phyloP scores from a whole-genome alignment of 2,888 invertebrate species.

The Tromatobia lineatoria region DNA sequence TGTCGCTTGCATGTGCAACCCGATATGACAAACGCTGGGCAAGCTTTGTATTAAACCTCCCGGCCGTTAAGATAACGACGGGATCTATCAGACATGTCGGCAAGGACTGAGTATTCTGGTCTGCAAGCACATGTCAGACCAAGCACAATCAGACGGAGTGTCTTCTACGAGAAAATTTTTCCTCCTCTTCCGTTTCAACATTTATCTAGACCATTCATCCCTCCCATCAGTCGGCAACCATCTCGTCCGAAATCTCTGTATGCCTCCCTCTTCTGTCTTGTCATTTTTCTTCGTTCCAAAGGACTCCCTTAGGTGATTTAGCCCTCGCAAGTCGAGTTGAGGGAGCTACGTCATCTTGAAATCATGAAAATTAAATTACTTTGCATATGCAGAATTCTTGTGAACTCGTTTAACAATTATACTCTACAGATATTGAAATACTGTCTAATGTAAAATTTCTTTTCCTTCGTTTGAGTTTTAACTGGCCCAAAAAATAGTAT shows the following conservation, averaged over 20 bases:
- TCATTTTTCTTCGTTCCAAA: conserved; percentile 56
- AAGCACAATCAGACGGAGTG: conserved; percentile 34
- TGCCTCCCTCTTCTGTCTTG: conserved; percentile 9
- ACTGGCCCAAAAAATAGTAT: too few relatives aligned
- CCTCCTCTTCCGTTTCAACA: conserved; percentile 33
- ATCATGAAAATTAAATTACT: too few relatives aligned
- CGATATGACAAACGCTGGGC: conserved; percentile 51
- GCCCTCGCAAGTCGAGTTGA: neutral
- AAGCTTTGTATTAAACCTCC: conserved; percentile 68
- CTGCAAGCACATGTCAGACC: neutral
- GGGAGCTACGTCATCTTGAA: too few relatives aligned
- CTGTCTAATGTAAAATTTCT: too few relatives aligned
- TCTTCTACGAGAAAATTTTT: conserved; percentile 56
- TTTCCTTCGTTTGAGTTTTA: too few relatives aligned
- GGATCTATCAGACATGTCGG: conserved; percentile 67
- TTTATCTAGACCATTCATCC: conserved; percentile 45
- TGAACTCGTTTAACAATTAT: too few relatives aligned
- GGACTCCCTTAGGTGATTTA: neutral
- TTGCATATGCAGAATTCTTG: too few relatives aligned
- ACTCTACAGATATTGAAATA: too few relatives aligned
- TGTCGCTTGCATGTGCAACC: conserved; percentile 23
- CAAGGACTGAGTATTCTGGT: conserved; percentile 39
- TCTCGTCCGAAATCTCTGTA: conserved; percentile 47
- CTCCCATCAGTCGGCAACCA: conserved; percentile 23
- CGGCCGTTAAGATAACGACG: conserved; percentile 73